Conservation (phyloP, 2,797 vertebrate species). For the Spinus olivaceus region DNA sequence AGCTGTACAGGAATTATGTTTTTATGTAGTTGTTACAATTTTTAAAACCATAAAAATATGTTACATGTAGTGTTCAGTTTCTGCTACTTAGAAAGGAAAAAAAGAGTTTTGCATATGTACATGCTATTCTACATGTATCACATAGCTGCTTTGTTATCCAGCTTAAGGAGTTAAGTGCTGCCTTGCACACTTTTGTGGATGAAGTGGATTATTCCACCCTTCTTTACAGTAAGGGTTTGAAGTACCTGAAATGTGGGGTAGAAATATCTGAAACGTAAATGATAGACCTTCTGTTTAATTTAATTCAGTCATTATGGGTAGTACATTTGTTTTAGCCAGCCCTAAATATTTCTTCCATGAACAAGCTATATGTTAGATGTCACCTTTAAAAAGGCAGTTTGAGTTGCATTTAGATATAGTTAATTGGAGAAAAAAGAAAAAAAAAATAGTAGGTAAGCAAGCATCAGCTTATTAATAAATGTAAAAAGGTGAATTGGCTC, state of each 20-base stretch:
- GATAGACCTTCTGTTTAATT: neutral
- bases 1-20: neutral
- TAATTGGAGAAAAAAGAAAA: neutral
- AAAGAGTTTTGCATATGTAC: neutral
- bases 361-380: neutral
- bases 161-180: neutral
- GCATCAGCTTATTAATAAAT: neutral
- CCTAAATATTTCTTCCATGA: neutral
- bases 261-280: neutral
- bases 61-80: neutral
- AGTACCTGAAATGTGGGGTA: neutral
- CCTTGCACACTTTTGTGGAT: fast-evolving
- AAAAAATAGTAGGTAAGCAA: neutral
- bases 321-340: neutral
- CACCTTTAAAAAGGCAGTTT: neutral
- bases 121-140: fast-evolving
- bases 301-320: neutral
- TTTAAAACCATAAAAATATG: neutral
- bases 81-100: neutral
- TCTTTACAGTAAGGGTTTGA: neutral
- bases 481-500: neutral
- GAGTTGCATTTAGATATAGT: neutral
- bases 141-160: neutral
- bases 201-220: neutral
- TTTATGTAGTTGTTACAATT: neutral